Evolutionary conservation across 1,140 invertebrate species (phyloP).

Genomic region (Maconellicoccus hirsutus): DNA sequence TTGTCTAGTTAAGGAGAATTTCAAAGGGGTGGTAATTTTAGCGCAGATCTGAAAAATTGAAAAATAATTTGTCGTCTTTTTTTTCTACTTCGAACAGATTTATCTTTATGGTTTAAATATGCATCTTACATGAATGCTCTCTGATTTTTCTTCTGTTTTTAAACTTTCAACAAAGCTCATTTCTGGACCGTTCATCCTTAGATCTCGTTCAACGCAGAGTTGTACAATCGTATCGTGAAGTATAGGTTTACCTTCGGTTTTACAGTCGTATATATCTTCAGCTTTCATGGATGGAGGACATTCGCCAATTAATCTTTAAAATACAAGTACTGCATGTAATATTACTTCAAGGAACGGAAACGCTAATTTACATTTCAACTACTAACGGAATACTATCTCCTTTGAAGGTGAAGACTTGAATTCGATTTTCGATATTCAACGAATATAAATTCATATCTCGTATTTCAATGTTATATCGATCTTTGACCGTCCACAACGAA

Average conservation of each 20-base stretch:
- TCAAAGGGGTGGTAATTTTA: slow-evolving; percentile 67
- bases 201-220: slow-evolving; percentile 43
- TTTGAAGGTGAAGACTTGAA: slow-evolving; percentile 6
- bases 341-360: neutral
- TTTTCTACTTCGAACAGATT: too few species aligned
- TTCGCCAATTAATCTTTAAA: neutral
- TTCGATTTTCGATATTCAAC: slow-evolving; percentile 36
- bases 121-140: neutral
- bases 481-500: slow-evolving; percentile 31
- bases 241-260: slow-evolving; percentile 52
- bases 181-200: slow-evolving; percentile 16
- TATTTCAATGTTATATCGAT: slow-evolving; percentile 51
- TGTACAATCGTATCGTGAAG: slow-evolving; percentile 72
- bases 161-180: neutral
- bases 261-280: slow-evolving; percentile 55
- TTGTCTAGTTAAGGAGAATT: slow-evolving; percentile 67
- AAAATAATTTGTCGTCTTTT: neutral
- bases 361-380: neutral
- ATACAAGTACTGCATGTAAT: too few species aligned
- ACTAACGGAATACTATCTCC: neutral
- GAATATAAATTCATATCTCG: slow-evolving; percentile 81
- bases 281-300: slow-evolving; percentile 28
- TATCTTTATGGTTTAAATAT: too few species aligned
- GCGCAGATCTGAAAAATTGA: slow-evolving; percentile 50
- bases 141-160: neutral